Conservation (phyloP, 1,140 invertebrate genomes). For the Phenacoccus solenopsis region DNA sequence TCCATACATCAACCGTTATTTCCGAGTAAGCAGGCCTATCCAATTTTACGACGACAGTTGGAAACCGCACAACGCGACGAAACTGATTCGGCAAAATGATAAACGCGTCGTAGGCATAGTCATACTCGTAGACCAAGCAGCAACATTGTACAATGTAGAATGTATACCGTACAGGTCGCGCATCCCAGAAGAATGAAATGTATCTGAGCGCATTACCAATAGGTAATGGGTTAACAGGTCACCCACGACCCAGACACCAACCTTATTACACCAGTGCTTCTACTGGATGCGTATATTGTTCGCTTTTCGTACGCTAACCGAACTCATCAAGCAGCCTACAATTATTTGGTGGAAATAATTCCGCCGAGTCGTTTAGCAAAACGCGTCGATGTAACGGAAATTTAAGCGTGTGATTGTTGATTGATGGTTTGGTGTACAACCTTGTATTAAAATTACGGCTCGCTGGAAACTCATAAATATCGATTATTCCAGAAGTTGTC, state of each 20-base stretch:
- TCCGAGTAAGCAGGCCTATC: too few species aligned
- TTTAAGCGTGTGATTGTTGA: not conserved
- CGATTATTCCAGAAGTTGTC: not conserved
- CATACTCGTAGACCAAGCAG: too few species aligned
- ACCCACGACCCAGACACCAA: not conserved
- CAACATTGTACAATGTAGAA: too few species aligned
- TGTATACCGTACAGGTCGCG: too few species aligned
- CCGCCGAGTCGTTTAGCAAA: not conserved
- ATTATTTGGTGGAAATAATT: not conserved
- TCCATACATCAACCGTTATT: too few species aligned
- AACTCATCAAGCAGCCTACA: not conserved
- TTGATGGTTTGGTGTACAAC: not conserved
- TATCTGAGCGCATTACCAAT: not conserved
- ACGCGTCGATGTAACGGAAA: not conserved
- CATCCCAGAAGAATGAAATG: too few species aligned
- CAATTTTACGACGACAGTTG: too few species aligned
- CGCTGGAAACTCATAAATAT: not conserved
- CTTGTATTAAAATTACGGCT: not conserved
- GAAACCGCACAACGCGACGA: not conserved
- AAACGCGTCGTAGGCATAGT: too few species aligned
- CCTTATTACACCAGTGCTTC: not conserved
- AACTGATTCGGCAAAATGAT: not conserved
- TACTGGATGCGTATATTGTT: not conserved
- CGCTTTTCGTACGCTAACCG: too few species aligned
- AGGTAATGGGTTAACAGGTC: not conserved